Conservation (phyloP, 2,797 vertebrate species). For the Lepilemur ruficaudatus region DNA sequence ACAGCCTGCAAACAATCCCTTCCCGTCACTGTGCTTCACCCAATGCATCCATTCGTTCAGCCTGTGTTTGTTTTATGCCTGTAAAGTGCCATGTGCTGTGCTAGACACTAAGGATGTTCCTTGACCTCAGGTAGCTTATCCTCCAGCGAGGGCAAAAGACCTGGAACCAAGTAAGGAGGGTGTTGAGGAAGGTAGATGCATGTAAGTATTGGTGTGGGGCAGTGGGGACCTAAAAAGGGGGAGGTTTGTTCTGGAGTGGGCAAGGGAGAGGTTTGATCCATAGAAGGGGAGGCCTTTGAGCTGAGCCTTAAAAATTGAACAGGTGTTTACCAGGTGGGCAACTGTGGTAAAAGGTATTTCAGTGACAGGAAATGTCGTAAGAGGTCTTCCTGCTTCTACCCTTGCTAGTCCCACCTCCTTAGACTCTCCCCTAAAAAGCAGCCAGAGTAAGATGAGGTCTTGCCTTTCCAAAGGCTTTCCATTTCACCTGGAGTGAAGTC, state of each 20-base stretch:
- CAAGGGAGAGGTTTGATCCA: background rate
- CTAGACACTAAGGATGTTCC: background rate
- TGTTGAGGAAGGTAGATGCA: background rate
- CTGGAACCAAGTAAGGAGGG: background rate
- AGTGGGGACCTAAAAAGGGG: background rate
- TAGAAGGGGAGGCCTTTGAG: background rate
- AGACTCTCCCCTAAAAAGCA: background rate
- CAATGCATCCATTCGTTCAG: background rate
- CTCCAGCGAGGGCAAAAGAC: background rate
- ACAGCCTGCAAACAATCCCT: background rate
- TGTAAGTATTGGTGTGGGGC: background rate
- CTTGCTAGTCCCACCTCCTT: background rate
- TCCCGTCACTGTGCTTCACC: background rate
- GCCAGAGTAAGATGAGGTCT: background rate
- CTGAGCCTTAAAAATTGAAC: background rate
- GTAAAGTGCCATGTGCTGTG: background rate
- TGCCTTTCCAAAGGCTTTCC: background rate
- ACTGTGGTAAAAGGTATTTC: background rate
- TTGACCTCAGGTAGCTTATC: background rate
- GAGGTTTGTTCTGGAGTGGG: background rate
- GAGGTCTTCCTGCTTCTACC: background rate
- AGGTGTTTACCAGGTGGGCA: background rate
- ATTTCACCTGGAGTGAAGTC: background rate
- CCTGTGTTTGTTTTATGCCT: background rate
- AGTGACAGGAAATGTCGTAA: background rate